Percentiles rank a stretch among this genome's conserved stretches.
phyloP scores from a whole-genome alignment of 2,797 vertebrate species.

The Hydrocynus forskahlii region DNA sequence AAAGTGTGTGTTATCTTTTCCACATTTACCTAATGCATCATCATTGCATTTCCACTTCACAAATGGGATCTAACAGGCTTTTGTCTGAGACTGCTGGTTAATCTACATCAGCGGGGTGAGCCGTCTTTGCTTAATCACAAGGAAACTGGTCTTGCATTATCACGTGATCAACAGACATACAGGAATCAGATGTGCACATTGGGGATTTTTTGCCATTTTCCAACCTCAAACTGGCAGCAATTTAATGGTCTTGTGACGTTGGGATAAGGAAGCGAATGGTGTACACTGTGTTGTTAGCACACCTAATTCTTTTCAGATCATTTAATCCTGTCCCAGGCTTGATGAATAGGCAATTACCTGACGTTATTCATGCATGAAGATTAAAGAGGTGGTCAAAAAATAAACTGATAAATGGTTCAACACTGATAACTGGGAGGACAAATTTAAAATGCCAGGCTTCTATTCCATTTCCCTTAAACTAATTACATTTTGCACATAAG shows the following conservation, averaged over 20 bases:
- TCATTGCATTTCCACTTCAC: background rate
- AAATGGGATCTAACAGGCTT: background rate
- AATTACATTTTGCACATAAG: background rate
- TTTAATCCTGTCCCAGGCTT: background rate
- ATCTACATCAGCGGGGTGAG: background rate
- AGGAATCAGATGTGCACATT: background rate
- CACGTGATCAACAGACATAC: background rate
- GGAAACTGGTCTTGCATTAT: background rate
- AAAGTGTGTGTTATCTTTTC: background rate
- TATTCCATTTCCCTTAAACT: background rate
- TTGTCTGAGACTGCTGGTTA: background rate
- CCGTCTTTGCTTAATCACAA: background rate
- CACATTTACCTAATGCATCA: no score
- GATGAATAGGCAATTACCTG: background rate
- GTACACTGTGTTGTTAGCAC: background rate
- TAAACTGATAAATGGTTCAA: background rate
- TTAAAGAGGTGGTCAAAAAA: background rate
- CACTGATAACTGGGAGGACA: background rate
- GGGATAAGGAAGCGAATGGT: background rate
- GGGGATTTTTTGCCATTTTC: background rate
- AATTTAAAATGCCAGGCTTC: background rate
- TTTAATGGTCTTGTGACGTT: background rate
- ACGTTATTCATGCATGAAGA: background rate
- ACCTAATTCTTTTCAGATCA: conserved; percentile 5
- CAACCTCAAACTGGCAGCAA: background rate